phyloP scores from a whole-genome alignment of 2,797 vertebrate species.

The Chromis chromis region DNA sequence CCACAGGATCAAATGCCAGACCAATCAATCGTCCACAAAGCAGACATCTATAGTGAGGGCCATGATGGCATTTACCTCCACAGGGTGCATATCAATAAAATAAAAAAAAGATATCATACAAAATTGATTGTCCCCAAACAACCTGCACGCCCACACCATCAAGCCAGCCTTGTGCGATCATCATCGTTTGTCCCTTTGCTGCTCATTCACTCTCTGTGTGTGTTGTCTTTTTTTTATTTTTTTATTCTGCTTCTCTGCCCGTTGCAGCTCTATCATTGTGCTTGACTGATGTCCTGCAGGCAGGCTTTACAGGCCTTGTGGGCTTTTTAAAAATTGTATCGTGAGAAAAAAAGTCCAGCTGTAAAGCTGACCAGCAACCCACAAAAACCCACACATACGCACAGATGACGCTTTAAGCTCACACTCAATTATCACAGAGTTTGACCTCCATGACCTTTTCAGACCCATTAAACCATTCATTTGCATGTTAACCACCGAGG shows the following conservation, averaged over 20 bases:
- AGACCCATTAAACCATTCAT: slow-evolving; percentile 80
- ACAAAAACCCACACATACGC: slow-evolving; percentile 49
- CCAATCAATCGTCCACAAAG: slow-evolving; percentile 78
- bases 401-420: slow-evolving; percentile 53
- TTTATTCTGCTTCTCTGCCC: slow-evolving; percentile 17
- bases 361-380: slow-evolving; percentile 45
- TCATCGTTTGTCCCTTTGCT: slow-evolving; percentile 30
- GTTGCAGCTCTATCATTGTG: slow-evolving; percentile 11
- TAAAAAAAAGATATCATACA: slow-evolving; percentile 71
- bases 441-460: slow-evolving; percentile 72
- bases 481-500: slow-evolving; percentile 80
- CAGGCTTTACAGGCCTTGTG: not conserved
- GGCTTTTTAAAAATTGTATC: slow-evolving; percentile 34
- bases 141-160: slow-evolving; percentile 42
- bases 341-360: slow-evolving; percentile 60
- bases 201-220: slow-evolving; percentile 29
- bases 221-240: slow-evolving; percentile 42
- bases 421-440: slow-evolving; percentile 78
- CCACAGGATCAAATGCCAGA: slow-evolving; percentile 82
- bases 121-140: slow-evolving; percentile 66
- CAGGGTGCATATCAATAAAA: slow-evolving; percentile 74
- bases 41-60: slow-evolving; percentile 62
- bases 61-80: slow-evolving; percentile 77
- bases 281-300: slow-evolving; percentile 39
- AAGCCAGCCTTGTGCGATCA: slow-evolving; percentile 7